A percentile compares a stretch with the other conserved stretches of the same genome.
These are phyloP conservation scores for Narcine bancroftii DNA, from an alignment of 2,113 vertebrate genomes.

Conservation along the genomic window DNA sequence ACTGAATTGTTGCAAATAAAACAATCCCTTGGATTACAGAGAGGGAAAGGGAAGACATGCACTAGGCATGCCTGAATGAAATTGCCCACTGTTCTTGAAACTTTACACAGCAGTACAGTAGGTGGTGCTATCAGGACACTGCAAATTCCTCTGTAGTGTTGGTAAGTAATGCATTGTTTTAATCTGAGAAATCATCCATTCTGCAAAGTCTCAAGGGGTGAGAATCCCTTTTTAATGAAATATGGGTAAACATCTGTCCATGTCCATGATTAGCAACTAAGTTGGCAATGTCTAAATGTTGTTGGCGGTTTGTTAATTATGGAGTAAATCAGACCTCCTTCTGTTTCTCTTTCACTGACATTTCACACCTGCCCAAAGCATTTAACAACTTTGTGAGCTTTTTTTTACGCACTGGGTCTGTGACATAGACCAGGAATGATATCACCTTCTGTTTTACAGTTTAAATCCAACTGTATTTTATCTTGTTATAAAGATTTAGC, in stretches of 20 bases:
- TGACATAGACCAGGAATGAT: background rate
- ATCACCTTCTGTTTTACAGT: background rate
- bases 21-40: too few species aligned
- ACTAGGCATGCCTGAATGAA: too few species aligned
- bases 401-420: background rate
- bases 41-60: too few species aligned
- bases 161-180: background rate
- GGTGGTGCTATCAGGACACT: conserved; percentile 10
- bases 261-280: background rate
- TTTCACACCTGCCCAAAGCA: background rate
- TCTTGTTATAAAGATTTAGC: background rate
- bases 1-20: too few species aligned
- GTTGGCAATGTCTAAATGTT: background rate
- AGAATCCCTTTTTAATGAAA: background rate
- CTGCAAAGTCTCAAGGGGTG: background rate
- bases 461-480: background rate
- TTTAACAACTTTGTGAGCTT: background rate
- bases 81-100: background rate
- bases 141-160: background rate
- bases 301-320: background rate
- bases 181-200: background rate
- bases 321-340: background rate
- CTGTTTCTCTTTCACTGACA: background rate
- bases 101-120: background rate
- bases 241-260: background rate